Base-by-base conservation (phyloP, 2,888 invertebrate genomes). In the Scrobipalpa costella region DNA sequence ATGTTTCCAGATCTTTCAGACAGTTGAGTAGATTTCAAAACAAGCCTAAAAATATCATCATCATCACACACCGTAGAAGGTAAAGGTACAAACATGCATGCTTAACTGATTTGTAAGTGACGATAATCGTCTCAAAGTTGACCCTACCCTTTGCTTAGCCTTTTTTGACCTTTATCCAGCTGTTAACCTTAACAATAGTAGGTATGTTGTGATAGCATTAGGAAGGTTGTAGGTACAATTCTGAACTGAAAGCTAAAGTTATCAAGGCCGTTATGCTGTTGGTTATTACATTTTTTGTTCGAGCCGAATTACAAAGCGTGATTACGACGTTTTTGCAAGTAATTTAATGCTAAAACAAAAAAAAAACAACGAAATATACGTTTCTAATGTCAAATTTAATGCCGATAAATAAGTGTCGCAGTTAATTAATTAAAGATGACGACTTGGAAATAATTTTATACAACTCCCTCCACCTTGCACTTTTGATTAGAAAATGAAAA, bases 221-320 rank as follows among this genome's bases (percentile, higher is more conserved):
- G 66, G 69, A 72, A 75, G 71, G 70, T 72, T 72, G n/a, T n/a
- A n/a, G n/a, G 67, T 65, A 27, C 27, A 3, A 13, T 27, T 72
- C n/a, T n/a, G n/a, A n/a, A n/a, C 73, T 63, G 74, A 77, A 79
- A 78, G 74, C 72, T 77, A 77, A 73, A 74, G 69, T 66, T 70
- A 63, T 64, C 75, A 79, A 80, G 78, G 79, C 44, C 59, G 59
- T 44, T 44, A 7, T 59, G 59, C 27, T 59, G 8, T 17, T 59
- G 59, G 27, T 59, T 59, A 40, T 59, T 59, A 44, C 44, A 47
- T 59, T 59, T 59, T 59, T 59, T 58, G 57, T 15, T 13, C 40
- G 36, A n/a, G 38, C 19, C 27, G 40, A 59, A 44, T 59, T 59
- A 59, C 59, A 27, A 59, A 34, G 57, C 57, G 52, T 52, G 52